Evolutionary conservation across 2,888 invertebrate genomes (phyloP).

Genomic region (Xanthorhoe designata): DNA sequence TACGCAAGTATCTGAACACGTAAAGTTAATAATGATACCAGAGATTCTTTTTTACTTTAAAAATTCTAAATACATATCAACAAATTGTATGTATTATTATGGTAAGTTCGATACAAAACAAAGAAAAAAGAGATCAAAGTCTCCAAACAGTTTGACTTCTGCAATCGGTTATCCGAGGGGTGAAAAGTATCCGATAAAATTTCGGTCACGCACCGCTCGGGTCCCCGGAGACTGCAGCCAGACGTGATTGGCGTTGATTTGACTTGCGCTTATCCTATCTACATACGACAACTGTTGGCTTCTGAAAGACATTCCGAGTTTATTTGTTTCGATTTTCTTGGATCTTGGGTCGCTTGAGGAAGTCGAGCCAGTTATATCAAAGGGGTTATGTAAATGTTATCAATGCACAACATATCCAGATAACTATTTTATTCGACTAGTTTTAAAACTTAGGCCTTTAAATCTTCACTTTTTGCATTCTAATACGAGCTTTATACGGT

Average conservation of each 20-base stretch:
- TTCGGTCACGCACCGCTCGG: constrained; percentile 54
- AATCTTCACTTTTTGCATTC: too few relatives aligned
- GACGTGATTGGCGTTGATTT: constrained; percentile 50
- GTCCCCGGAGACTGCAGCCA: constrained; percentile 44
- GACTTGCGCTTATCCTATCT: constrained; percentile 36
- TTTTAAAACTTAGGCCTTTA: too few relatives aligned
- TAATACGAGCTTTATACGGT: too few relatives aligned
- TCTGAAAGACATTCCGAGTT: constrained; percentile 14
- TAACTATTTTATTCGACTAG: too few relatives aligned
- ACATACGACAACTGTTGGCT: constrained; percentile 34
- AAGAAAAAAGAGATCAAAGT: constrained; percentile 28
- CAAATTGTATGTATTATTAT: not conserved
- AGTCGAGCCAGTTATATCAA: not conserved
- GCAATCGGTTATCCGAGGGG: constrained; percentile 34
- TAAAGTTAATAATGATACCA: too few relatives aligned
- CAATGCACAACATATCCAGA: too few relatives aligned
- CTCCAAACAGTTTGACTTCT: constrained; percentile 29
- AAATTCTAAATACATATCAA: not conserved
- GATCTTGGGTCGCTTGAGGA: not conserved
- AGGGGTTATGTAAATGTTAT: not conserved
- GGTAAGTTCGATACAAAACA: constrained; percentile 6
- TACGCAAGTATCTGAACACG: too few relatives aligned
- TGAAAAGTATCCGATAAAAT: constrained; percentile 50
- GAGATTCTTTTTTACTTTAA: too few relatives aligned
- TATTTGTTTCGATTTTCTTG: constrained; percentile 27